These are phyloP conservation scores for Typhlichthys subterraneus DNA, from an alignment of 2,797 vertebrate genomes.

Conservation along the genomic window DNA sequence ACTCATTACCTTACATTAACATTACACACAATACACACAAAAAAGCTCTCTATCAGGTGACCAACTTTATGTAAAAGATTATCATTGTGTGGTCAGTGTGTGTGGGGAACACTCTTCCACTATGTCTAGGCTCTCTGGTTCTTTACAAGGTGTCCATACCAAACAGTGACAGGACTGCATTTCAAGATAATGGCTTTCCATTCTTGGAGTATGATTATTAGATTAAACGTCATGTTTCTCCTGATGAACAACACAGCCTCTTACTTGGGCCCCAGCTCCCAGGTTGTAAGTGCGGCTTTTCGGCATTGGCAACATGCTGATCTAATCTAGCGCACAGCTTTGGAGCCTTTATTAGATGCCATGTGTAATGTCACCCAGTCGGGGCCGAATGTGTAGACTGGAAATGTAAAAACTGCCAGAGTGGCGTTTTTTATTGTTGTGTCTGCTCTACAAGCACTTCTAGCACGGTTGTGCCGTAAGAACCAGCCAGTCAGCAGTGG, in stretches of 20 bases:
- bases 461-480: background rate
- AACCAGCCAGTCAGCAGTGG: constrained; percentile 1
- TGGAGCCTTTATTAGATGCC: background rate
- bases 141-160: no score
- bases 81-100: no score
- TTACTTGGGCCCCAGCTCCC: no score
- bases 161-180: background rate
- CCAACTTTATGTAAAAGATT: no score
- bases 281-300: background rate
- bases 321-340: background rate
- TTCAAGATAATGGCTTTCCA: background rate
- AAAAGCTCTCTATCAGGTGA: no score
- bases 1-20: background rate
- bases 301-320: background rate
- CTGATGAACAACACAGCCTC: no score
- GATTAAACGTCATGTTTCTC: no score
- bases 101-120: no score
- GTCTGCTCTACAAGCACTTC: background rate
- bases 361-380: constrained; percentile 7
- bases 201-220: background rate
- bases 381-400: background rate
- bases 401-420: constrained; percentile 1
- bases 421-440: constrained; percentile 5
- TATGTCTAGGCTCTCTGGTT: no score
- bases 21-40: background rate